Evolutionary conservation across 2,797 vertebrate species (phyloP).

Genomic region (Ataeniobius toweri): DNA sequence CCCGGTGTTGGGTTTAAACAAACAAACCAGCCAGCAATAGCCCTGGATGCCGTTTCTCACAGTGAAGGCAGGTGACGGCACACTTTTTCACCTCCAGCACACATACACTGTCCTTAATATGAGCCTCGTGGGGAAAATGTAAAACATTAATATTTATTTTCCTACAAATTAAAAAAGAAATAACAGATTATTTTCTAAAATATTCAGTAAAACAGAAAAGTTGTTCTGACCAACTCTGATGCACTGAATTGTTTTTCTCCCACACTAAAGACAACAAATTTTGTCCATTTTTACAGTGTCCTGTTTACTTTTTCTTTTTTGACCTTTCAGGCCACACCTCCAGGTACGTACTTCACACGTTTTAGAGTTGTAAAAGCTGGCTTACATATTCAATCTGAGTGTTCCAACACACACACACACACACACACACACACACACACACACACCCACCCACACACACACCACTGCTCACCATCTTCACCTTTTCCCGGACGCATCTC

Average conservation of each 20-base stretch:
- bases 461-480: conserved; percentile 19
- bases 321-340: conserved; percentile 61
- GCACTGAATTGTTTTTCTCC: background rate
- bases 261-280: background rate
- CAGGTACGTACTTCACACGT: conserved; percentile 27
- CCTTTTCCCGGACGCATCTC: conserved; percentile 28
- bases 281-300: conserved; percentile 15
- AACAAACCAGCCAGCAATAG: conserved; percentile 75
- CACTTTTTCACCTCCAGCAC: conserved; percentile 62
- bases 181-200: background rate
- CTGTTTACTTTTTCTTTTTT: conserved; percentile 39
- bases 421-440: conserved; percentile 35
- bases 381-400: conserved; percentile 36
- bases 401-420: conserved; percentile 13
- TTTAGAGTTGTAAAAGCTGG: conserved; percentile 32
- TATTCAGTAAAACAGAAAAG: background rate
- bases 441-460: conserved; percentile 14
- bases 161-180: background rate
- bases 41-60: conserved; percentile 11
- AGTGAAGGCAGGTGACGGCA: conserved; percentile 47
- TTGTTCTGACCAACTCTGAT: background rate
- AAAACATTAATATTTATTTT: background rate
- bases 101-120: background rate
- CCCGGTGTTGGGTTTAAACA: conserved; percentile 82
- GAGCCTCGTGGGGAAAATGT: background rate